phyloP scores from a whole-genome alignment of 1,140 invertebrate species.

The Nautilus pompilius region DNA sequence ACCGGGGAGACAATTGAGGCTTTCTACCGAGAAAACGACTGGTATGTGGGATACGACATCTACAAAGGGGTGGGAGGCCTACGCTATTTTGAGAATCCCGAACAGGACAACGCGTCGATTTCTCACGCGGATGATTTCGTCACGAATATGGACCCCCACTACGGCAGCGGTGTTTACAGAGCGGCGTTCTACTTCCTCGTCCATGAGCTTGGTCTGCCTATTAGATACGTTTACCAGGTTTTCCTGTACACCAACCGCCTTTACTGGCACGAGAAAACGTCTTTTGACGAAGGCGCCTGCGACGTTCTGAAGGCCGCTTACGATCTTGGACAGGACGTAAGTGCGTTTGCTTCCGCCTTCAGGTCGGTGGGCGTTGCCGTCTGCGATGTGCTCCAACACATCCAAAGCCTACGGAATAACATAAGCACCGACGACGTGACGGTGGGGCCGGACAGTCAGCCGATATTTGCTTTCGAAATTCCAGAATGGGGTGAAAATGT shows the following conservation, averaged over 20 bases:
- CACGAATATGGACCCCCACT: constrained; percentile 17
- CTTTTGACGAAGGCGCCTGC: constrained; percentile 23
- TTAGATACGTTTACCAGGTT: constrained; percentile 21
- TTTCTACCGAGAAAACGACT: constrained; percentile 14
- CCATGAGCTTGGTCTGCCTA: constrained; percentile 7
- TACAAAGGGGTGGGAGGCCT: constrained; percentile 9
- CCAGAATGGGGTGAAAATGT: background rate
- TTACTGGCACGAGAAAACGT: constrained; percentile 23
- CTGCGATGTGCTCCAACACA: constrained; percentile 5
- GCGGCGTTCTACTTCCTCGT: constrained; percentile 21
- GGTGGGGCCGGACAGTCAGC: background rate
- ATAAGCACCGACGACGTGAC: background rate
- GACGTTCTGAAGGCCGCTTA: constrained; percentile 29
- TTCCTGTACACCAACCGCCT: constrained; percentile 27
- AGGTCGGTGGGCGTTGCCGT: constrained; percentile 15
- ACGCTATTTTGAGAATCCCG: constrained; percentile 18
- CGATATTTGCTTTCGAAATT: background rate
- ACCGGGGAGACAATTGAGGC: constrained; percentile 25
- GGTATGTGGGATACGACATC: constrained; percentile 12
- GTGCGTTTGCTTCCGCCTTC: constrained; percentile 9
- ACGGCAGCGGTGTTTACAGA: constrained; percentile 27
- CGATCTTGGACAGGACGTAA: constrained; percentile 16
- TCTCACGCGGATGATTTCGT: constrained; percentile 16
- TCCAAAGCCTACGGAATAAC: background rate
- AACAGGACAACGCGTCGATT: constrained; percentile 22